Conservation (phyloP, 2,888 invertebrate genomes). For the Rhamphomyia laevipes region DNA sequence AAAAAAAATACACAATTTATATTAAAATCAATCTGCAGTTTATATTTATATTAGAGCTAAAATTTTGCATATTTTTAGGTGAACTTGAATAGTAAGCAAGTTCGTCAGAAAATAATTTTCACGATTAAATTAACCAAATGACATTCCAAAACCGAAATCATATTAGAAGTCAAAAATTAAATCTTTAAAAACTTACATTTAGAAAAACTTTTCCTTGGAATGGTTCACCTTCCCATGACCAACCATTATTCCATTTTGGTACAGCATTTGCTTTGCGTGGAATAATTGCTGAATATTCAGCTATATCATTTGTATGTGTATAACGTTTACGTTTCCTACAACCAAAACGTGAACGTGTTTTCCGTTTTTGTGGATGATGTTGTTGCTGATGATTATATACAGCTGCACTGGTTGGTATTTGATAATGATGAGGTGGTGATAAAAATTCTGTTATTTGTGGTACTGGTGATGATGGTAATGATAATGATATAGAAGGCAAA, state of each 20-base stretch:
- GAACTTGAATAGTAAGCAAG: no score
- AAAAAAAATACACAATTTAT: slow-evolving; percentile 5
- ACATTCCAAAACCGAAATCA: no score
- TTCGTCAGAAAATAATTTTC: no score
- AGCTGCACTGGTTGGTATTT: not conserved
- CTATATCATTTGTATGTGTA: slow-evolving; percentile 26
- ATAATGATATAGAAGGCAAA: not conserved
- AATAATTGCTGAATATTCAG: slow-evolving; percentile 38
- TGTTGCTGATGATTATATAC: slow-evolving; percentile 6
- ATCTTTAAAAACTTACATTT: slow-evolving; percentile 53
- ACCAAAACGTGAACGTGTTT: slow-evolving; percentile 34
- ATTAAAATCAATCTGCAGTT: not conserved
- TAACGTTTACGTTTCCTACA: slow-evolving; percentile 30
- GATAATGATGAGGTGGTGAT: not conserved
- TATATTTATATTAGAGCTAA: not conserved
- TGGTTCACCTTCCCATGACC: slow-evolving; percentile 81
- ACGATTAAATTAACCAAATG: no score
- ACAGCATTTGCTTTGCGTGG: slow-evolving; percentile 38
- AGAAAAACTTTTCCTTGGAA: slow-evolving; percentile 75
- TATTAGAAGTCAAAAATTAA: no score
- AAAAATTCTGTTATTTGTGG: slow-evolving; percentile 13
- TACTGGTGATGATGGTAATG: slow-evolving; percentile 7
- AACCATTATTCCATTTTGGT: slow-evolving; percentile 81
- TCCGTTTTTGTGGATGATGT: slow-evolving; percentile 26
- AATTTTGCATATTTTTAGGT: no score